Base-by-base conservation (phyloP, 2,113 vertebrate species). In the Campylorhamphus procurvoides region DNA sequence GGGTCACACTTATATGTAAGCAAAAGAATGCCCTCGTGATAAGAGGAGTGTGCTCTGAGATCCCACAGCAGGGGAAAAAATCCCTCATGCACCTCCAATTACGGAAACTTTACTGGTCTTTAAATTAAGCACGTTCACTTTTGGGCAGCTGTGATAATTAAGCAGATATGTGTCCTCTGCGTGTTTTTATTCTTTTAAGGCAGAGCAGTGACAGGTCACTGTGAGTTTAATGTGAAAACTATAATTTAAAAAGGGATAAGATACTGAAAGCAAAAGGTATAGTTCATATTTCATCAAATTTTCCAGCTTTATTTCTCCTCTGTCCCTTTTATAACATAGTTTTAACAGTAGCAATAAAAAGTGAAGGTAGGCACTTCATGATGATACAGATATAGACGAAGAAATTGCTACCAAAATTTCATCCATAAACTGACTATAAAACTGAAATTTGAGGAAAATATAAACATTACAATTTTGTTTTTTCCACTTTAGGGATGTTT, bases 81-180 rank as follows among this genome's bases (percentile, higher is more conserved):
- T 28, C 58, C 37, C 25, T 50, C 3, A 0, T 9, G 7, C 22
- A 4, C 24, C 7, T 62, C 24, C 12, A 19, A 33, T 6, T 19
- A 4, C 2, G 10, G 22, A 12, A 25, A 66, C n/a, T 80, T 20
- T 76, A 9, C 6, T 76, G 14, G 27, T 56, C 64, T 59, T 69
- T 37, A 60, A 68, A 58, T 27, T 31, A 55, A 87, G 7, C 2
- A 0, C 22, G 18, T 31, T 19, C 0, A 0, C 23, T 19, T 72
- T 91, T 72, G 44, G 35, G 42, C 37, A 63, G 55, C 42, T 23
- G 19, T n/a, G 52, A 13, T 68, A 42, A 39, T 39, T 35, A n/a
- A 55, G 20, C 27, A 59, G 23, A 27, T 42, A 55, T 1, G 8
- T 20, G 33, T 79, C 8, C 1, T 6, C 33, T 55, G 47, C 1